These are phyloP conservation scores for Osmoderma eremita DNA, from an alignment of 2,888 invertebrate genomes.

Conservation along the genomic window DNA sequence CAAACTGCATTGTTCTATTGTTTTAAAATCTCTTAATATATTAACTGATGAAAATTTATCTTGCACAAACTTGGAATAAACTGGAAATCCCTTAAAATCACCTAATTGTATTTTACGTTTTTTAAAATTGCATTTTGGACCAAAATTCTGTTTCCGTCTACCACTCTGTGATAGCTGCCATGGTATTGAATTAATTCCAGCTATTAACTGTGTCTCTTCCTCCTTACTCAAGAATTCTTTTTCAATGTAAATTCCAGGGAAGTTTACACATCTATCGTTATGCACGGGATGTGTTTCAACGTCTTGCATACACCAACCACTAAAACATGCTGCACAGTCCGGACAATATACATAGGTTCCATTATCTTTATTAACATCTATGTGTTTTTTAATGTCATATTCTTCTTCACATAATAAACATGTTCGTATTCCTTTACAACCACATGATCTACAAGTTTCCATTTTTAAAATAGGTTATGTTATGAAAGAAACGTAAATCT, in stretches of 20 bases:
- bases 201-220: conserved; percentile 76
- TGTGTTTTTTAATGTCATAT: conserved; percentile 63
- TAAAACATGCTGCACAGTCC: conserved; percentile 78
- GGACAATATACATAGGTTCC: conserved; percentile 79
- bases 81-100: conserved; percentile 88
- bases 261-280: conserved; percentile 68
- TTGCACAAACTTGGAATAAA: conserved; percentile 80
- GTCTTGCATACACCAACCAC: conserved; percentile 74
- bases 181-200: conserved; percentile 78
- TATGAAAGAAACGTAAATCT: background rate
- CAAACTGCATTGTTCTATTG: conserved; percentile 94
- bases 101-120: conserved; percentile 83
- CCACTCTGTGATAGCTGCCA: conserved; percentile 97
- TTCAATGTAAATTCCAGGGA: conserved; percentile 74
- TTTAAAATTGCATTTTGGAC: conserved; percentile 98
- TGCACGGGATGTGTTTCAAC: conserved; percentile 77
- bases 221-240: conserved; percentile 76
- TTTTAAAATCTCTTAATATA: conserved; percentile 76
- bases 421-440: conserved; percentile 92
- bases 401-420: conserved; percentile 87
- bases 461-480: conserved; percentile 57
- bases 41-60: conserved; percentile 73
- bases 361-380: conserved; percentile 61
- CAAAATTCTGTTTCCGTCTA: conserved; percentile 96
- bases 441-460: conserved; percentile 80